Evolutionary conservation across 2,113 vertebrate species (phyloP).

Genomic region (Leptobrachium ailaonicum): DNA sequence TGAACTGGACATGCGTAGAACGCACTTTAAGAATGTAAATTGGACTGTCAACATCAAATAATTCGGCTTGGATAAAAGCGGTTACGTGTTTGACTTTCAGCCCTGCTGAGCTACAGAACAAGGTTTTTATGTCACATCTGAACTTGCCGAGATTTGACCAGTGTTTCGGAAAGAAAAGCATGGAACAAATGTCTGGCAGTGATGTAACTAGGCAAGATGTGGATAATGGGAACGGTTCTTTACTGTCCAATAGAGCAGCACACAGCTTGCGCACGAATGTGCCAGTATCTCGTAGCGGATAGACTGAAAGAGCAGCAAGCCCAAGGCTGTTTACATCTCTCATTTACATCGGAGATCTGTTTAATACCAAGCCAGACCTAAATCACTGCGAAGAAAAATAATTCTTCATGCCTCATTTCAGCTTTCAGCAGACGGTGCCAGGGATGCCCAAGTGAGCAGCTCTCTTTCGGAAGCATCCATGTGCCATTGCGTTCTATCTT

Average conservation of each 20-base stretch:
- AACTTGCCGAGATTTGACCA: too few relatives aligned
- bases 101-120: too few relatives aligned
- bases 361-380: slow-evolving; percentile 26
- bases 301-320: slow-evolving; percentile 35
- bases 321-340: slow-evolving; percentile 35
- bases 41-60: too few relatives aligned
- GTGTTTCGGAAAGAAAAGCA: too few relatives aligned
- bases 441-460: slow-evolving; percentile 31
- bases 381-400: slow-evolving; percentile 8
- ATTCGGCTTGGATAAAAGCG: too few relatives aligned
- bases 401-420: slow-evolving; percentile 37
- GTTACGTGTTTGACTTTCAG: too few relatives aligned
- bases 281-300: slow-evolving; percentile 33
- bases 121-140: too few relatives aligned
- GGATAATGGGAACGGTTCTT: slow-evolving; percentile 30
- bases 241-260: slow-evolving; percentile 22
- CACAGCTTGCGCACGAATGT: slow-evolving; percentile 18
- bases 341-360: slow-evolving; percentile 42
- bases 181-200: neutral
- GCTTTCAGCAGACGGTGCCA: slow-evolving; percentile 23
- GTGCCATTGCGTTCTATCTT: slow-evolving; percentile 28
- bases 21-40: too few relatives aligned
- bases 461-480: slow-evolving; percentile 12
- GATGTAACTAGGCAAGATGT: neutral
- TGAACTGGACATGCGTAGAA: too few relatives aligned